phyloP scores from a whole-genome alignment of 2,888 invertebrate genomes.

The Lamellibrachia columna region DNA sequence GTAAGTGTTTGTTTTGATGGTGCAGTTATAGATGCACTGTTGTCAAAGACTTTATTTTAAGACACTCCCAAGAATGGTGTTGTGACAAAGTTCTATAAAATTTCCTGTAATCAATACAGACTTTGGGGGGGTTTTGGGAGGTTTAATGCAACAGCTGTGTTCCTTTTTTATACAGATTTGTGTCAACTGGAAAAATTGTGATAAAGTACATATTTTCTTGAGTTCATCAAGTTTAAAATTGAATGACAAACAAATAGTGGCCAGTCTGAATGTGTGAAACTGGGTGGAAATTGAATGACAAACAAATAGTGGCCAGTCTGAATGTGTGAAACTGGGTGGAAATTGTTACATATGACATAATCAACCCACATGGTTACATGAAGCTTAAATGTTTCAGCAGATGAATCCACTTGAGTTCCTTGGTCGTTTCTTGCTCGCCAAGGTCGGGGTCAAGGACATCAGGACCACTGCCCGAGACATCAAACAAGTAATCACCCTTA shows the following conservation, averaged over 20 bases:
- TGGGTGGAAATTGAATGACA: not conserved
- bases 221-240: too few relatives aligned
- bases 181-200: too few relatives aligned
- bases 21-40: not conserved
- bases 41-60: not conserved
- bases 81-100: not conserved
- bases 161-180: too few relatives aligned
- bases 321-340: not conserved
- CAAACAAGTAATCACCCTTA: not conserved
- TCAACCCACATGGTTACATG: not conserved
- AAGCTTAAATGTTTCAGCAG: constrained; percentile 36
- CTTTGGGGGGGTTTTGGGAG: too few relatives aligned
- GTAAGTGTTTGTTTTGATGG: constrained; percentile 39
- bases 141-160: too few relatives aligned
- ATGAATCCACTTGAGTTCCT: constrained; percentile 56
- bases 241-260: too few relatives aligned
- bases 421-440: not conserved
- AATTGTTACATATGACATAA: not conserved
- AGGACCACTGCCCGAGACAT: not conserved
- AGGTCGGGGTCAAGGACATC: not conserved
- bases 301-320: too few relatives aligned
- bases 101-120: too few relatives aligned
- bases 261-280: not conserved
- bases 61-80: not conserved
- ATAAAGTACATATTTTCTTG: too few relatives aligned